Percentiles rank a stretch among this genome's conserved stretches.
Conservation (phyloP, 2,888 invertebrate genomes). For the Aproaerema taeniolella region DNA sequence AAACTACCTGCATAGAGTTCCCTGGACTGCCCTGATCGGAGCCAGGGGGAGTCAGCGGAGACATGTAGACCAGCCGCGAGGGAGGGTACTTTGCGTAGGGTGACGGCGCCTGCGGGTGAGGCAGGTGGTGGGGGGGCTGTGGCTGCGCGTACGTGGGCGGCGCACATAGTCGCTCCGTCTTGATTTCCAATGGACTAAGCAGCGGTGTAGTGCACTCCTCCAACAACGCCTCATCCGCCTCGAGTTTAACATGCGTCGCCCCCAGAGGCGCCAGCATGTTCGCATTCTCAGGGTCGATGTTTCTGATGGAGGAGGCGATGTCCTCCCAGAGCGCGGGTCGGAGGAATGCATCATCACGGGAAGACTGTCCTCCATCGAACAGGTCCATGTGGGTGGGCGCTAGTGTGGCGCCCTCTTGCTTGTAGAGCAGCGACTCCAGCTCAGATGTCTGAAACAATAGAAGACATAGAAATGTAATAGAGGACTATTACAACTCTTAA, state of each 20-base stretch:
- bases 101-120: slow-evolving; percentile 41
- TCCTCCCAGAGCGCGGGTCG: slow-evolving; percentile 95
- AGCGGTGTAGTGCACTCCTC: slow-evolving; percentile 82
- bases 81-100: slow-evolving; percentile 66
- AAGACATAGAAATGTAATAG: not conserved
- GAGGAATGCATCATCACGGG: slow-evolving; percentile 90
- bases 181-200: slow-evolving; percentile 87
- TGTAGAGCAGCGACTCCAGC: slow-evolving; percentile 87
- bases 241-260: slow-evolving; percentile 86
- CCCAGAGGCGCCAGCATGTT: slow-evolving; percentile 86
- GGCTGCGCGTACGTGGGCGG: slow-evolving; percentile 70
- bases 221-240: slow-evolving; percentile 79
- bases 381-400: slow-evolving; percentile 79
- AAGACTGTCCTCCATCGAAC: slow-evolving; percentile 71
- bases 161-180: slow-evolving; percentile 83
- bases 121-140: slow-evolving; percentile 46
- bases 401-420: slow-evolving; percentile 82
- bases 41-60: slow-evolving; percentile 91
- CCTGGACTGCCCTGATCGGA: slow-evolving; percentile 92
- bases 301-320: slow-evolving; percentile 92
- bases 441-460: slow-evolving; percentile 81
- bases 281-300: slow-evolving; percentile 93
- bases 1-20: slow-evolving; percentile 79
- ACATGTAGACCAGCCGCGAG: slow-evolving; percentile 82
- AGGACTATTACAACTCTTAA: not conserved